These are phyloP conservation scores for Heterotilapia buettikoferi DNA, from an alignment of 2,113 vertebrate species.

Conservation along the genomic window DNA sequence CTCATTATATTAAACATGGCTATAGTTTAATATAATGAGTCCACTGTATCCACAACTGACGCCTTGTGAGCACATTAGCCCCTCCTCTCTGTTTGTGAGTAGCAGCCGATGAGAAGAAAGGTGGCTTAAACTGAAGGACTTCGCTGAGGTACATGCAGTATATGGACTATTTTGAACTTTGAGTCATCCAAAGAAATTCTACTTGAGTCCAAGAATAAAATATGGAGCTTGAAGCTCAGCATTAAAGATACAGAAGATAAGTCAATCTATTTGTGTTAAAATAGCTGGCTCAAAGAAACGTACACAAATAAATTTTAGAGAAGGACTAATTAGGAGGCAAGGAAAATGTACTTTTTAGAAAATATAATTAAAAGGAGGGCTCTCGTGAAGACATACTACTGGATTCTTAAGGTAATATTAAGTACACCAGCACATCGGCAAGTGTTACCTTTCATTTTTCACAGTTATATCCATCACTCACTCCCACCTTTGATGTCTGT, in stretches of 20 bases:
- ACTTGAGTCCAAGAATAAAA: neutral
- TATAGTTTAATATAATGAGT: neutral
- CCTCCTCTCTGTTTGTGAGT: neutral
- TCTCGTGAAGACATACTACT: neutral
- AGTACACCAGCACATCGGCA: neutral
- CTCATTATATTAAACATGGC: neutral
- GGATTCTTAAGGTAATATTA: neutral
- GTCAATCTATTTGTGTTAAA: neutral
- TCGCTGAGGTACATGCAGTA: fast-evolving
- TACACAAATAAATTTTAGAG: neutral
- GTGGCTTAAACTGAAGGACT: neutral
- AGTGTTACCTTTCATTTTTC: neutral
- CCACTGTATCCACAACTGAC: neutral
- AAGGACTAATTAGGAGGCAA: neutral
- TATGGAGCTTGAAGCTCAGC: neutral
- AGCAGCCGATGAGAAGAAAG: neutral
- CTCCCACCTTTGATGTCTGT: neutral
- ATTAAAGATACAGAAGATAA: neutral
- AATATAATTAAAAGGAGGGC: neutral
- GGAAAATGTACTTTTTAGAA: neutral
- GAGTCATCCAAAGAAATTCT: neutral
- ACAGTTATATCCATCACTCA: neutral
- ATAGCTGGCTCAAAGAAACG: neutral
- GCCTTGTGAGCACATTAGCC: neutral
- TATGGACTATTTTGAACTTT: neutral